Base-by-base conservation (phyloP, 2,888 invertebrate species). In the Graphium colonna region DNA sequence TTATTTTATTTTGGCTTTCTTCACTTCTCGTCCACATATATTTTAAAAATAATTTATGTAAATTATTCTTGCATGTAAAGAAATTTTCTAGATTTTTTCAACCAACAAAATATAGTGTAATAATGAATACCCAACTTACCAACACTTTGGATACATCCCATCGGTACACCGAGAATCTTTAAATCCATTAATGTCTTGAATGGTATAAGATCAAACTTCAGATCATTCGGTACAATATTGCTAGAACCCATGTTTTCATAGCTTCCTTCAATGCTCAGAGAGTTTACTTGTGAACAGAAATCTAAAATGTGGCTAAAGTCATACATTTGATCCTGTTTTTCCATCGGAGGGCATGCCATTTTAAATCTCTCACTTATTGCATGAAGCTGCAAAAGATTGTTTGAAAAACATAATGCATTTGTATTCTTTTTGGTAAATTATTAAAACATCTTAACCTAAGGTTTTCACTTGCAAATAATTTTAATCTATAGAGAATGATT, bases 271-370 rank as follows among this genome's bases (percentile, higher is more conserved):
- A 97, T 92, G 61, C 90, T 91, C 9, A 97, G 78, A 16, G 91
- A 90, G 15, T 92, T 92, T 18, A 98, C 82, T 71, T 96, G 94
- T 0, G 94, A 94, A 75, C 95, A 95, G 71, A 97, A 96, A 79
- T 98, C 98, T 50, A 98, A 78, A 0, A 98, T 93, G 69, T 98
- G 97, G 59, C 97, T 96, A 65, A 98, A 95, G 82, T 98, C 97
- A 67, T 93, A 95, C 77, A 94, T 93, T 63, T 94, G 94, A 66
- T 96, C 95, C 17, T 92, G 91, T 57, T 94, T 93, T 70, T 96
- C 96, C 55, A 92, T 91, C 1, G 93, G 91, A 0, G 98, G 96
- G 73, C 97, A 95, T 0, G 97, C 95, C 66, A 96, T 92, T 77
- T 95, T 95, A 46, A 98, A 90, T 60, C 97, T 92, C 77, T 96